phyloP scores from a whole-genome alignment of 2,797 vertebrate species.

The Perdix hodgsoniae region DNA sequence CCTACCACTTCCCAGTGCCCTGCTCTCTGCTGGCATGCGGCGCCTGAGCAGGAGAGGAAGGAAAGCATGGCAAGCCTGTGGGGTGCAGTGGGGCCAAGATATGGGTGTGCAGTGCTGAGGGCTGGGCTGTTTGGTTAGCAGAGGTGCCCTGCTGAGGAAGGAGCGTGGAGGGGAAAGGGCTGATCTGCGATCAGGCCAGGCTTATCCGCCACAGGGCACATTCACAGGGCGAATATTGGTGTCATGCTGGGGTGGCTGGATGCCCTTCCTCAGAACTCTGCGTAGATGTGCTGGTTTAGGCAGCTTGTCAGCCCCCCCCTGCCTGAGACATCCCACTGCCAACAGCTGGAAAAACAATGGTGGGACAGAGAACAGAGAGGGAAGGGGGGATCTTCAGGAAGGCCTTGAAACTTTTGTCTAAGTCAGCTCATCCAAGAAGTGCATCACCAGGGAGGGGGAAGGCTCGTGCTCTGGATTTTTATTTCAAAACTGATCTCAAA shows the following conservation, averaged over 20 bases:
- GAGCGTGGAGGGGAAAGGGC: background rate
- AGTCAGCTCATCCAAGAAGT: background rate
- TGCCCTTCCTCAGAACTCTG: background rate
- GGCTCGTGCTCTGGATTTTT: background rate
- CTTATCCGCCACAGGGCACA: background rate
- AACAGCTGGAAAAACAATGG: background rate
- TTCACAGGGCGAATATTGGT: background rate
- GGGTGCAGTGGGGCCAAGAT: background rate
- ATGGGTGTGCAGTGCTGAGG: fast-evolving
- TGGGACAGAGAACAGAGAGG: background rate
- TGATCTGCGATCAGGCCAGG: background rate
- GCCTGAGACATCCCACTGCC: background rate
- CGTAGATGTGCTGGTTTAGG: background rate
- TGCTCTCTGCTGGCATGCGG: background rate
- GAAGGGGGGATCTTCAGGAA: background rate
- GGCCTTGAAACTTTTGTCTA: background rate
- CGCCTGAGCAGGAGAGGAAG: background rate
- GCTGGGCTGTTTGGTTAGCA: background rate
- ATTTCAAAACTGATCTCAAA: background rate
- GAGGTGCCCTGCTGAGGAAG: background rate
- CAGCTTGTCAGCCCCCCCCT: background rate
- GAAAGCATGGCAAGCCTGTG: fast-evolving
- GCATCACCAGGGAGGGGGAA: background rate
- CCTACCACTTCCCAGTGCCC: background rate
- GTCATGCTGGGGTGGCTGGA: background rate